Evolutionary conservation across 2,113 vertebrate species (phyloP), one percentile per base, ranked within the genome.

Genomic region (Stegostoma tigrinum): DNA sequence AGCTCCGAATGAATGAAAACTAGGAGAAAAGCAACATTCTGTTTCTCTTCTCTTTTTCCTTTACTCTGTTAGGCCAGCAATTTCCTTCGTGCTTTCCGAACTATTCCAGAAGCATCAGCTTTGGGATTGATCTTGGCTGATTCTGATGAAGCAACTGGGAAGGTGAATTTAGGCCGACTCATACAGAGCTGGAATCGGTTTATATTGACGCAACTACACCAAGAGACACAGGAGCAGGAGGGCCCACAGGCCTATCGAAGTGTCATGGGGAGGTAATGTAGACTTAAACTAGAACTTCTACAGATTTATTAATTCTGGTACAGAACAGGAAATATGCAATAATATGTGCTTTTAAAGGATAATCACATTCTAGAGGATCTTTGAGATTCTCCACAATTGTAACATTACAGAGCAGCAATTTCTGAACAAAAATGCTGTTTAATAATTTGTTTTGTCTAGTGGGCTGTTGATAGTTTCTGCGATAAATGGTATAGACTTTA

Each of bases 151-250:
- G 99, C 99, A 96, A 99, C 99, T 0, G 99, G 99, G 61, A 99
- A 99, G 96, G 98, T 98, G 97, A 98, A 97, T 96, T 98, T 99
- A 27, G 99, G 99, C 0, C 97, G 98, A 42, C 97, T 99, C 42
- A 98, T 99, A 96, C 99, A 99, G 97, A 99, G 99, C 97, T 99
- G 99, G 99, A 99, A 99, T 96, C 98, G 99, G 17, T 99, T 99
- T 97, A 99, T 99, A 96, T 98, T 99, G 30, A 99, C 99, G 0
- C 99, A 99, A 96, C 98, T 99, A 45, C 99, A 99, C 97, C 99
- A 99, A 97, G 99, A 99, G 96, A 99, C 99, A 0, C 99, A 99
- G 97, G 99, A 99, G 96, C 98, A 98, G 96, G 99, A 99, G 97
- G 98, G 98, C 3, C 98, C 99, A 0, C 99, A 99, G 97, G 99